These are phyloP conservation scores for Ischnura elegans DNA, from an alignment of 2,888 invertebrate genomes.

Conservation along the genomic window DNA sequence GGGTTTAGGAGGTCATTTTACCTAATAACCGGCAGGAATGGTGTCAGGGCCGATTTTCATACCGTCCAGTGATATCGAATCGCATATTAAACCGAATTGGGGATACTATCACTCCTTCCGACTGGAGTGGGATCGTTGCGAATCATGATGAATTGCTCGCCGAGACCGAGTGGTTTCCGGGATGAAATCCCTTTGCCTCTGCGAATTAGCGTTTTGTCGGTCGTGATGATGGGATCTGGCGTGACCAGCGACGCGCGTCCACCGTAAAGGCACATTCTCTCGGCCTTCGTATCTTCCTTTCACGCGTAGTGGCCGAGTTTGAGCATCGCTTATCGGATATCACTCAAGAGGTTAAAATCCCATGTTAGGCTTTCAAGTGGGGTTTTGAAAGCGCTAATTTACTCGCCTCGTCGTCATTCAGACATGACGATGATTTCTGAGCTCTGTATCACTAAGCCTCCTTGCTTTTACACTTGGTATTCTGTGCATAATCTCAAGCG, in stretches of 20 bases:
- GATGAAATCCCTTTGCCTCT: background rate
- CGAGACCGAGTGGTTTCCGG: too few relatives aligned
- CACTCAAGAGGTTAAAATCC: background rate
- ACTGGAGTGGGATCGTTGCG: background rate
- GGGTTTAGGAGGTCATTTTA: too few relatives aligned
- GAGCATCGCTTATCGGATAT: background rate
- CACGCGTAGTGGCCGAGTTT: background rate
- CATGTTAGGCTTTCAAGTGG: background rate
- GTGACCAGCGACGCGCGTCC: background rate
- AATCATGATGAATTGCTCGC: too few relatives aligned
- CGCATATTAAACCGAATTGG: too few relatives aligned
- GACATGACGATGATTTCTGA: background rate
- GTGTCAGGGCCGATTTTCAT: too few relatives aligned
- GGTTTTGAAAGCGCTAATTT: background rate
- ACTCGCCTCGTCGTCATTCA: background rate
- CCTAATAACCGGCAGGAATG: too few relatives aligned
- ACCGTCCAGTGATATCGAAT: too few relatives aligned
- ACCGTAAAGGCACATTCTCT: background rate
- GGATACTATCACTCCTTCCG: background rate
- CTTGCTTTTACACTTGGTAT: background rate
- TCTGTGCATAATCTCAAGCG: background rate
- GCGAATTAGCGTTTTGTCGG: background rate
- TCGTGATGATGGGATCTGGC: background rate
- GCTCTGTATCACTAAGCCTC: background rate
- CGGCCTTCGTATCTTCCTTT: background rate